A percentile compares a stretch with the other conserved stretches of the same genome.
These are phyloP conservation scores for Limnothrissa miodon DNA, from an alignment of 2,113 vertebrate species.

Conservation along the genomic window DNA sequence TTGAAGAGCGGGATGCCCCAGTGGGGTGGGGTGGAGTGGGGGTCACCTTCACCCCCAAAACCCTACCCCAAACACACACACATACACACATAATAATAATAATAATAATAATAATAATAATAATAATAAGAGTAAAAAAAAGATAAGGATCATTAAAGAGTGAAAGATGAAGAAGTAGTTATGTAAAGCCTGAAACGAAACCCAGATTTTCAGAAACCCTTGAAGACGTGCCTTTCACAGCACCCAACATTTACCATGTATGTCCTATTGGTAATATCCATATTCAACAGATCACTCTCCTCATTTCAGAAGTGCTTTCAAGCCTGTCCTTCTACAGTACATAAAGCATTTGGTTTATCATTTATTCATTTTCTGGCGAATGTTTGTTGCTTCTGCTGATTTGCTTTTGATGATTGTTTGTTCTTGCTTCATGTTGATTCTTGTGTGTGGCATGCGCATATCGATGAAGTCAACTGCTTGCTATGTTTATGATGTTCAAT, in stretches of 20 bases:
- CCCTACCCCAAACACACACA: background rate
- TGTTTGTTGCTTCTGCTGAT: background rate
- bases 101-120: no score
- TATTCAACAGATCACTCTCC: background rate
- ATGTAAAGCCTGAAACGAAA: background rate
- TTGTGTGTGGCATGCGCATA: background rate
- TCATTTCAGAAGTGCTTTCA: background rate
- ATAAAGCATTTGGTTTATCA: background rate
- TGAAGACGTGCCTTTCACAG: background rate
- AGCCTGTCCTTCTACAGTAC: background rate
- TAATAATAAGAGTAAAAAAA: background rate
- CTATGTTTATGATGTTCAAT: background rate
- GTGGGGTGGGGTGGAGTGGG: no score
- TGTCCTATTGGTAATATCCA: conserved; percentile 1
- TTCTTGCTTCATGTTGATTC: background rate
- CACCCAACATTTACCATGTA: background rate
- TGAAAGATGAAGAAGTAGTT: background rate
- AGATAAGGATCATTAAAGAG: background rate
- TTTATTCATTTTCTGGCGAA: background rate
- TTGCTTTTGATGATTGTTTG: background rate
- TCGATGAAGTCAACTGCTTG: background rate
- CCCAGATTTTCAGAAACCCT: background rate
- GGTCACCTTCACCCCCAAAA: background rate
- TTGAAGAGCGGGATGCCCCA: background rate
- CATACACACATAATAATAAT: no score